Percentiles rank a stretch among this genome's conserved stretches.
Conservation (phyloP, 2,888 invertebrate species). For the Lydus trimaculatus region DNA sequence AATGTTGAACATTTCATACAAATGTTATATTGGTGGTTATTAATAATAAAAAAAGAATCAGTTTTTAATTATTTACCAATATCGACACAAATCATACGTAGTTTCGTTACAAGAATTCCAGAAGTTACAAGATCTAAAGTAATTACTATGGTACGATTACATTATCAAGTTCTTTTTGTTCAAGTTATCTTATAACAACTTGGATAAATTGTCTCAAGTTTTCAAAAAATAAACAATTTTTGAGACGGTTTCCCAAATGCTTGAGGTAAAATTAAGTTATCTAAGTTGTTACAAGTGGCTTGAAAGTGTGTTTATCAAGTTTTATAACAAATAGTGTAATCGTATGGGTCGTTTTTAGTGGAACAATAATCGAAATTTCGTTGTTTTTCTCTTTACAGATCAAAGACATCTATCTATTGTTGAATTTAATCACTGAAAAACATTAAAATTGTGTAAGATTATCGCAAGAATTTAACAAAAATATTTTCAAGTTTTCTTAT, state of each 20-base stretch:
- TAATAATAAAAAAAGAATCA: neutral
- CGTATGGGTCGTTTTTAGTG: no score
- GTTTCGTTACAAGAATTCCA: neutral
- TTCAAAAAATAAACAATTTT: no score
- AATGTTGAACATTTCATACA: slow-evolving; percentile 2
- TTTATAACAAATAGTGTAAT: no score
- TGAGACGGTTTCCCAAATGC: no score
- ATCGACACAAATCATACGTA: neutral
- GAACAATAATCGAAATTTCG: no score
- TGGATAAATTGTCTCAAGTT: no score
- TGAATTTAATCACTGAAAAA: neutral
- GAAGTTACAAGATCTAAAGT: neutral
- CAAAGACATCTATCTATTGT: neutral
- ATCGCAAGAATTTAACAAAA: neutral
- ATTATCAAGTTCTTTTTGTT: no score
- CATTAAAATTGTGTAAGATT: neutral
- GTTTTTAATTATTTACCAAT: neutral
- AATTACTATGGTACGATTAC: no score
- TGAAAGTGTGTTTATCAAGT: no score
- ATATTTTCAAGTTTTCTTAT: slow-evolving; percentile 32
- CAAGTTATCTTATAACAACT: no score
- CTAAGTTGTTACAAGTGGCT: no score
- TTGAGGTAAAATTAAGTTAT: no score
- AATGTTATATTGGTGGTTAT: slow-evolving; percentile 1
- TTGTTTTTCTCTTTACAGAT: neutral